Conservation (phyloP, 2,113 vertebrate species). For the Rhynchomys soricoides region DNA sequence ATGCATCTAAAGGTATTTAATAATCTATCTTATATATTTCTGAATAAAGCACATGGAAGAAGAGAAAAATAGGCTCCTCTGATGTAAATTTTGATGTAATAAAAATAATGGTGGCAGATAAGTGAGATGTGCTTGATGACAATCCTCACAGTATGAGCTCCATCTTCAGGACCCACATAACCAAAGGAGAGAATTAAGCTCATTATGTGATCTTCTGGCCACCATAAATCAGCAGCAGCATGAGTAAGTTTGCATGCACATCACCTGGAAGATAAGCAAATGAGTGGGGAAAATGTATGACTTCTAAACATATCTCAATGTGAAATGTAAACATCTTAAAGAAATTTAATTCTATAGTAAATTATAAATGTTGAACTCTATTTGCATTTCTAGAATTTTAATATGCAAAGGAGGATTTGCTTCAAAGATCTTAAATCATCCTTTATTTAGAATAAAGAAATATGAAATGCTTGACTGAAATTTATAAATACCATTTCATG, state of each 20-base stretch:
- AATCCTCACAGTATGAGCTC: background rate
- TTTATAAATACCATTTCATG: constrained; percentile 34
- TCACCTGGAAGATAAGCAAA: background rate
- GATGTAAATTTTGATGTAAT: background rate
- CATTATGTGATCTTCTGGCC: rapidly evolving
- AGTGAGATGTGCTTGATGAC: background rate
- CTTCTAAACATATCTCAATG: background rate
- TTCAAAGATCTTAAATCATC: background rate
- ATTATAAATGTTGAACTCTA: background rate
- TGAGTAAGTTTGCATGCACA: too few relatives aligned
- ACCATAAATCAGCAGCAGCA: background rate
- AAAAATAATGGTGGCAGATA: too few relatives aligned
- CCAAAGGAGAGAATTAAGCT: background rate
- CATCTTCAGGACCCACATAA: too few relatives aligned
- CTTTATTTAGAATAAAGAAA: background rate
- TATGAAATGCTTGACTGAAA: background rate
- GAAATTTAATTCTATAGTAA: background rate
- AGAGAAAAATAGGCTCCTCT: background rate
- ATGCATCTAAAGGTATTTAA: background rate
- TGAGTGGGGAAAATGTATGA: background rate
- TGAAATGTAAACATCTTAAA: background rate
- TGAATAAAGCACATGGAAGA: background rate
- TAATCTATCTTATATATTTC: too few relatives aligned
- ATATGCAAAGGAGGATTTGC: background rate
- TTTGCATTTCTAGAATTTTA: background rate